phyloP scores from a whole-genome alignment of 2,888 invertebrate genomes.

The Andricus curvator region DNA sequence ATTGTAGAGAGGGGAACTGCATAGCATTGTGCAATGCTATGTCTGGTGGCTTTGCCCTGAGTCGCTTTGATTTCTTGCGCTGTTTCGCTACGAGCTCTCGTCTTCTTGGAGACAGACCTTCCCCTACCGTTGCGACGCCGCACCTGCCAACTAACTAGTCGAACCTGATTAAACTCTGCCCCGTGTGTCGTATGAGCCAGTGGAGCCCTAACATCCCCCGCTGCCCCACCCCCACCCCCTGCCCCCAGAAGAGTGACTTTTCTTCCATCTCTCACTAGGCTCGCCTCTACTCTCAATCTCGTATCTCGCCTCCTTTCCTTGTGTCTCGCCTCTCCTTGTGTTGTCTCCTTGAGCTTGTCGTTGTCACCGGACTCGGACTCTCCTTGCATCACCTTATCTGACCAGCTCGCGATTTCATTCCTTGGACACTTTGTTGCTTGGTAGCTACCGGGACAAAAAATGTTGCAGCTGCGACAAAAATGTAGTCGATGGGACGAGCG shows the following conservation, averaged over 20 bases:
- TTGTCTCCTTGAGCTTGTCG: not conserved
- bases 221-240: not conserved
- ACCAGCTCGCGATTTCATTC: constrained; percentile 38
- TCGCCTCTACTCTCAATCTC: constrained; percentile 21
- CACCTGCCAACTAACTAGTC: constrained; percentile 77
- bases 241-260: not conserved
- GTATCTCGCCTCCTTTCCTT: constrained; percentile 8
- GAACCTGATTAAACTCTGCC: constrained; percentile 77
- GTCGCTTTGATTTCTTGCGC: constrained; percentile 62
- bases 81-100: constrained; percentile 53
- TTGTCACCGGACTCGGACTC: constrained; percentile 33
- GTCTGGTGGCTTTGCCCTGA: constrained; percentile 46
- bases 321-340: constrained; percentile 1
- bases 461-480: constrained; percentile 36
- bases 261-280: not conserved
- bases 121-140: constrained; percentile 61
- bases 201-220: constrained; percentile 7
- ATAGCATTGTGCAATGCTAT: constrained; percentile 52
- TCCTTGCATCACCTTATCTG: constrained; percentile 32
- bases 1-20: constrained; percentile 39
- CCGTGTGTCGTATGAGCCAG: constrained; percentile 56
- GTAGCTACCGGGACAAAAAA: constrained; percentile 34
- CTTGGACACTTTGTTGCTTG: constrained; percentile 52
- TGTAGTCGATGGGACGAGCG: constrained; percentile 39
- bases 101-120: constrained; percentile 53